Conservation (phyloP, 92 coral and sea anemone genomes). For the Actinostola sp. region DNA sequence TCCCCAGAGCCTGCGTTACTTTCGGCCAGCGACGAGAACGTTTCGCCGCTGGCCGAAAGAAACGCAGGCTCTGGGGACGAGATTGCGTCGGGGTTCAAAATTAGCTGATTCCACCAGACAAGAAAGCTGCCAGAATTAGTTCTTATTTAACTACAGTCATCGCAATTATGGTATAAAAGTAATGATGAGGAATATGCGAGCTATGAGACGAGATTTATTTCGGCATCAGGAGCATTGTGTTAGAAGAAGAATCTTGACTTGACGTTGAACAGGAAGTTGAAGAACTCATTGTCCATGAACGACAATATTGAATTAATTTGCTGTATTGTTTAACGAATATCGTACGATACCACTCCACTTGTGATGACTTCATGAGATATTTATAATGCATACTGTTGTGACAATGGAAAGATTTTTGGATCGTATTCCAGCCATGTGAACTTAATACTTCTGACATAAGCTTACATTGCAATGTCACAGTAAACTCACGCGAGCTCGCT, state of each 20-base stretch:
- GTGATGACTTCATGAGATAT: constrained; percentile 17
- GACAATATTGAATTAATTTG: constrained; percentile 4
- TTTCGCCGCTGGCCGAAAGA: no score
- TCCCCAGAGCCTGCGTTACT: no score
- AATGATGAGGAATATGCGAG: constrained; percentile 36
- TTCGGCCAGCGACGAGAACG: no score
- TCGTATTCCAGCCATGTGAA: not conserved
- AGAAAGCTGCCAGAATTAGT: constrained; percentile 25
- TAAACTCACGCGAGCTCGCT: no score
- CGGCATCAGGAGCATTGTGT: not conserved
- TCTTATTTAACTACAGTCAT: constrained; percentile 66
- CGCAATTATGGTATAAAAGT: constrained; percentile 63
- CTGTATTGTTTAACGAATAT: constrained; percentile 2
- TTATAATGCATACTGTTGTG: constrained; percentile 1
- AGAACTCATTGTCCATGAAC: not conserved
- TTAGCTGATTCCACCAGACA: constrained; percentile 21
- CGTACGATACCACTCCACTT: constrained; percentile 26
- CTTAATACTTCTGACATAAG: no score
- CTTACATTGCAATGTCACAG: no score
- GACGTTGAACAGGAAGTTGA: not conserved
- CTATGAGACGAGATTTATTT: not conserved
- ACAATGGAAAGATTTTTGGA: not conserved
- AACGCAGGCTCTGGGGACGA: no score
- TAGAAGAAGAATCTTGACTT: not conserved
- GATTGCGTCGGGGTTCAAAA: constrained; percentile 46